phyloP scores from a whole-genome alignment of 2,797 vertebrate species.

The Anableps anableps region DNA sequence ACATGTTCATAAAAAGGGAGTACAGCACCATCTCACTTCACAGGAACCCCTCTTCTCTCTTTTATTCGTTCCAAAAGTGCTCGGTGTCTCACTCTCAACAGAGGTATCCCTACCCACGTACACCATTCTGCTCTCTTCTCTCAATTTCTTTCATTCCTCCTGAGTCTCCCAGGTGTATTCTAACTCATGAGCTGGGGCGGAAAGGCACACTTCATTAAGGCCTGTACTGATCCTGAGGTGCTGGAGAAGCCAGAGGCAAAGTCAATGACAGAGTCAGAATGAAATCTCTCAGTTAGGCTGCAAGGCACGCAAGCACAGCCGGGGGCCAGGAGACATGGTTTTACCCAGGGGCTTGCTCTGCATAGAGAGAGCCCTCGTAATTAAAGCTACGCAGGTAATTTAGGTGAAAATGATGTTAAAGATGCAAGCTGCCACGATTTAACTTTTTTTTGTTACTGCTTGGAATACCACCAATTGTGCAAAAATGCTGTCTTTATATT shows the following conservation, averaged over 20 bases:
- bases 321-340: conserved; percentile 49
- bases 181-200: conserved; percentile 65
- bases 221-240: conserved; percentile 57
- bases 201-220: conserved; percentile 75
- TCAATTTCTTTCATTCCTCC: conserved; percentile 36
- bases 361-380: conserved; percentile 33
- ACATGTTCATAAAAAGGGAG: conserved; percentile 7
- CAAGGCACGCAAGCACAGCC: conserved; percentile 59
- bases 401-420: conserved; percentile 10
- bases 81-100: conserved; percentile 1
- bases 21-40: background rate
- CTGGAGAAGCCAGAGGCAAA: conserved; percentile 50
- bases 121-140: conserved; percentile 16
- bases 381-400: conserved; percentile 46
- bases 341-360: conserved; percentile 25
- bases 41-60: background rate
- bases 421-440: conserved; percentile 7
- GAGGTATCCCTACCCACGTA: conserved; percentile 35
- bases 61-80: conserved; percentile 2
- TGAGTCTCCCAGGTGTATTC: conserved; percentile 56
- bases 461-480: conserved; percentile 11
- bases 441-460: background rate
- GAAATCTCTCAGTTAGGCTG: conserved; percentile 65
- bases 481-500: background rate
- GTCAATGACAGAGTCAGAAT: conserved; percentile 61